Evolutionary conservation across 2,888 invertebrate species (phyloP), one percentile per base, ranked within the genome.

Genomic region (Drosophila setosimentum): DNA sequence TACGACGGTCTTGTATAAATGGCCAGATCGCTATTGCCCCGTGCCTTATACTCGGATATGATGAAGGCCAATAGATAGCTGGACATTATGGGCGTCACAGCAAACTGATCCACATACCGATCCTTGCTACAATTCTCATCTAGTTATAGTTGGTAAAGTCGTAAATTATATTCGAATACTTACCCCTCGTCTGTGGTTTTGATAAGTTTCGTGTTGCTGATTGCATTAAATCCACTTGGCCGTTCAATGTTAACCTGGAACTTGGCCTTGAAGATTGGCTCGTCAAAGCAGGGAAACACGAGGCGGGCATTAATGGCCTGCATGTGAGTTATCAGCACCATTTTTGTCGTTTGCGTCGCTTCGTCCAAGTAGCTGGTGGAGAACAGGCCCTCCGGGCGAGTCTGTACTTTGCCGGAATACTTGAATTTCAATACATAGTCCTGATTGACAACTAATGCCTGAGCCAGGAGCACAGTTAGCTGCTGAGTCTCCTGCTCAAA

Each of bases 51-150:
- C 77, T 94, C 93, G 1, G 95, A 94, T 11, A 98, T 95, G 2
- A 97, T 94, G 90, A 97, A 97, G 0, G 97, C 97, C n/a, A 97
- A 93, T 1, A 97, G 94, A 88, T 98, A 98, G 0, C 96, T 94
- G 3, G 97, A 96, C 97, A 97, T 97, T 8, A 93, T 91, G 0
- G 94, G 92, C 0, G 95, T 95, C n/a, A 66, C 76, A 10, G 78
- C 78, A 33, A 91, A 92, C 16, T 79, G 80, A 68, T 92, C 92
- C 54, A 83, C 49, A 29, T 68, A 82, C 0, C 88, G 89, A 61
- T 79, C 75, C 21, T 62, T 55, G 0, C 87, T 89, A 49, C n/a
- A 76, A 73, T 40, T n/a, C 3, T 45, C 11, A 54, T 30, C 30
- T 35, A 0, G 8, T 45, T 45, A 24, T 40, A 13, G 18, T 18